These are phyloP conservation scores for Pangasianodon hypophthalmus DNA, from an alignment of 2,113 vertebrate genomes.

Conservation along the genomic window DNA sequence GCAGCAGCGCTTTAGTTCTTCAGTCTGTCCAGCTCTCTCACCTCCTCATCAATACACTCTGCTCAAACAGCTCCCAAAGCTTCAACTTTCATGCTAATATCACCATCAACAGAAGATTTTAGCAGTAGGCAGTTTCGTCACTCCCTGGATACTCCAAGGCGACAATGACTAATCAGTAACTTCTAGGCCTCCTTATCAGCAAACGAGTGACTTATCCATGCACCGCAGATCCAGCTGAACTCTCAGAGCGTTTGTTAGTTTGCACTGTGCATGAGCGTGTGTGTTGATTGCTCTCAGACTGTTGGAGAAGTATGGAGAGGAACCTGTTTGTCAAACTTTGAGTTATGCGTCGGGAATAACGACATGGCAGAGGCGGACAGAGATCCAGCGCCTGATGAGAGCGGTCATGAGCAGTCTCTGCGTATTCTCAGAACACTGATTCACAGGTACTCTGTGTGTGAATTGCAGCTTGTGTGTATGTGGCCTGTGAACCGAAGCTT, in stretches of 20 bases:
- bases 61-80: neutral
- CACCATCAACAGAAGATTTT: no score
- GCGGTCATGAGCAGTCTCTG: neutral
- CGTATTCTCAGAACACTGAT: conserved; percentile 45
- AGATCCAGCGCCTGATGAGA: conserved; percentile 12
- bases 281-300: neutral
- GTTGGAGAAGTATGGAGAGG: neutral
- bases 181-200: conserved; percentile 51
- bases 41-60: neutral
- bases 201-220: conserved; percentile 30
- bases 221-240: conserved; percentile 7
- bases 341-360: neutral
- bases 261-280: neutral
- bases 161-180: conserved; percentile 38
- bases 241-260: conserved; percentile 8
- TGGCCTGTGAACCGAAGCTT: neutral
- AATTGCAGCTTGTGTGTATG: neutral
- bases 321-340: neutral
- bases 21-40: neutral
- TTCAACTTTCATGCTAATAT: neutral
- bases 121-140: neutral
- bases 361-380: conserved; percentile 31
- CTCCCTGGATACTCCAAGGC: neutral
- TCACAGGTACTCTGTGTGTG: conserved; percentile 43
- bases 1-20: neutral